phyloP scores from a whole-genome alignment of 1,140 invertebrate species.

The Leptestheria dahalacensis region DNA sequence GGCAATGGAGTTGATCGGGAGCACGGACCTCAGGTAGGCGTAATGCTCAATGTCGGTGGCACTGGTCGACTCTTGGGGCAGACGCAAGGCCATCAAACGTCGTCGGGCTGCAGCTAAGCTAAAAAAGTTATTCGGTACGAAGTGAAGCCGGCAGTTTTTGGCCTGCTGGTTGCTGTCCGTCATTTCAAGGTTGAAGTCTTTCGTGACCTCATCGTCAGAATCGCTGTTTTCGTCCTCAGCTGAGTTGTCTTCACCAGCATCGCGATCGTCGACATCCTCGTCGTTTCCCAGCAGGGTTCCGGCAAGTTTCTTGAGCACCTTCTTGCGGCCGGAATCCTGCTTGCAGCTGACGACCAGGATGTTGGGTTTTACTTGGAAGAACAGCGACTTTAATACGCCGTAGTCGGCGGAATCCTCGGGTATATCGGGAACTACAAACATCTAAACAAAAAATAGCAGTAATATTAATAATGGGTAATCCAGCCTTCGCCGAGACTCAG shows the following conservation, averaged over 20 bases:
- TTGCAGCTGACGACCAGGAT: slow-evolving; percentile 29
- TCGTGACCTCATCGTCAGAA: neutral
- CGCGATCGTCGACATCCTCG: slow-evolving; percentile 30
- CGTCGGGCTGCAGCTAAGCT: slow-evolving; percentile 41
- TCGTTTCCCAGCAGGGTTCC: neutral
- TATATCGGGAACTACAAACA: slow-evolving; percentile 43
- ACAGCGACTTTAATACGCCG: slow-evolving; percentile 38
- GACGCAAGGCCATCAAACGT: slow-evolving; percentile 39
- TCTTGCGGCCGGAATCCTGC: slow-evolving; percentile 27
- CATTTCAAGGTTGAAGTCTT: slow-evolving; percentile 7
- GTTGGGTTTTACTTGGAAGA: slow-evolving; percentile 42
- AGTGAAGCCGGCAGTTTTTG: slow-evolving; percentile 36
- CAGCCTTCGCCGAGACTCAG: no score
- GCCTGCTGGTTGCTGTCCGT: slow-evolving; percentile 10
- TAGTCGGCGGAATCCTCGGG: slow-evolving; percentile 40
- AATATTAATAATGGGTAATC: no score
- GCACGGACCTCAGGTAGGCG: slow-evolving; percentile 45
- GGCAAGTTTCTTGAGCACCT: neutral
- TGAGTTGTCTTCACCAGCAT: slow-evolving; percentile 17
- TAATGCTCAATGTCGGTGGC: slow-evolving; percentile 40
- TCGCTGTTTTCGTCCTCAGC: neutral
- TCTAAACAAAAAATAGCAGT: slow-evolving; percentile 28
- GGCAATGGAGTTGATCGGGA: slow-evolving; percentile 46
- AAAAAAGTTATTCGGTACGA: slow-evolving; percentile 38
- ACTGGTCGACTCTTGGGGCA: slow-evolving; percentile 40